phyloP scores from a whole-genome alignment of 64 coral and sea anemone species.

The Dendrophyllia cribrosa region DNA sequence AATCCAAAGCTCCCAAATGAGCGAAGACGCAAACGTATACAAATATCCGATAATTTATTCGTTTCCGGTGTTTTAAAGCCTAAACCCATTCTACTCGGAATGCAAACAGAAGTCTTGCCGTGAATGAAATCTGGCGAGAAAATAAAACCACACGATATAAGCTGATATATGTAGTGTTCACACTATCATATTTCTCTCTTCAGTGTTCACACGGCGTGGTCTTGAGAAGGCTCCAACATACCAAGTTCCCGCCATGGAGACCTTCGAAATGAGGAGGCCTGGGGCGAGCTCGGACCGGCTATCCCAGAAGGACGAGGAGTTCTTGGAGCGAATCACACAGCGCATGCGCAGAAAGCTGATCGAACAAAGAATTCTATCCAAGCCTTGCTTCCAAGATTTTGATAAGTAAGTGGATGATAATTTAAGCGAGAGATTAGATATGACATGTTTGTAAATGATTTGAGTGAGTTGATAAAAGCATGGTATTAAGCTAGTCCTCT shows the following conservation, averaged over 20 bases:
- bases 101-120: too few species aligned
- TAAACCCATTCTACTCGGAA: too few species aligned
- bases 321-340: slow-evolving; percentile 78
- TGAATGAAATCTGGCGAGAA: too few species aligned
- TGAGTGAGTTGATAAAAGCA: too few species aligned
- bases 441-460: too few species aligned
- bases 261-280: slow-evolving; percentile 87
- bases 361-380: slow-evolving; percentile 84
- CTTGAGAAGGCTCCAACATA: slow-evolving; percentile 85
- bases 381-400: slow-evolving; percentile 97
- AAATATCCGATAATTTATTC: too few species aligned
- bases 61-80: too few species aligned
- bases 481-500: too few species aligned
- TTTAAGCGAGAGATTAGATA: too few species aligned
- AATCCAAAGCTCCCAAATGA: too few species aligned
- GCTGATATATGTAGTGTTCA: not conserved
- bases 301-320: slow-evolving; percentile 38
- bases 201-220: slow-evolving; percentile 91
- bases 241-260: slow-evolving; percentile 84
- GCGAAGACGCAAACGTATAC: too few species aligned
- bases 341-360: slow-evolving; percentile 84
- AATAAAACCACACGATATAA: too few species aligned
- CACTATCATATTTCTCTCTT: not conserved
- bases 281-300: slow-evolving; percentile 74
- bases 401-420: slow-evolving; percentile 80